Percentiles rank a stretch among this genome's conserved stretches.
These are phyloP conservation scores for Hylomyscus alleni DNA, from an alignment of 2,797 vertebrate genomes.

Conservation along the genomic window DNA sequence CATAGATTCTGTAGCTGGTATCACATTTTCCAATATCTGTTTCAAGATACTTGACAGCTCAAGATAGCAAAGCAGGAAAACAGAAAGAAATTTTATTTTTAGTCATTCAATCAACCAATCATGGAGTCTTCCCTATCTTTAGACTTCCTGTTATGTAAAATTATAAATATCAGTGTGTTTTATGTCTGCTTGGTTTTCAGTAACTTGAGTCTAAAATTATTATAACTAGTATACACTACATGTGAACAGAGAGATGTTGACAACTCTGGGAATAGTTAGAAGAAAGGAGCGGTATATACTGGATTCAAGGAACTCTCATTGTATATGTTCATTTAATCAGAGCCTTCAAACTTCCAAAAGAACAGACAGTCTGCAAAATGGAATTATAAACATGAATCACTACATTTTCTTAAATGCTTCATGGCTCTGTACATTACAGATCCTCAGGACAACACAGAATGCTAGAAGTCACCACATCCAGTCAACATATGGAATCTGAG, in stretches of 20 bases:
- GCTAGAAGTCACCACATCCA: not conserved
- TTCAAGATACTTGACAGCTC: slow-evolving; percentile 5
- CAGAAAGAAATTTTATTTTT: slow-evolving; percentile 66
- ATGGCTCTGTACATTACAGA: not conserved
- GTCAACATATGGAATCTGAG: not conserved
- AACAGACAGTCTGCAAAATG: not conserved
- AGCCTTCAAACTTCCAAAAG: slow-evolving; percentile 4
- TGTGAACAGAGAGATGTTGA: not conserved
- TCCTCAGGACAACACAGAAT: not conserved
- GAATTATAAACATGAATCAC: not conserved
- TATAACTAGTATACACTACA: slow-evolving; percentile 5
- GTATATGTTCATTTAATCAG: not conserved
- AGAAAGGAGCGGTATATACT: not conserved
- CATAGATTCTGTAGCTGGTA: not conserved
- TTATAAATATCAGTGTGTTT: slow-evolving; percentile 67
- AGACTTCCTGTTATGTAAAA: slow-evolving; percentile 71
- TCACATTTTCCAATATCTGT: slow-evolving; percentile 48
- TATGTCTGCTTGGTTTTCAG: slow-evolving; percentile 53
- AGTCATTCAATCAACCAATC: slow-evolving; percentile 67
- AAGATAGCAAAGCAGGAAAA: slow-evolving; percentile 41
- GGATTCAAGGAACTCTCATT: slow-evolving; percentile 13
- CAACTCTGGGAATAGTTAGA: not conserved
- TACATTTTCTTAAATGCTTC: not conserved
- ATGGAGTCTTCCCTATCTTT: slow-evolving; percentile 66
- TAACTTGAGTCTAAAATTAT: slow-evolving; percentile 49